Evolutionary conservation across 2,888 invertebrate genomes (phyloP), one percentile per base, ranked within the genome.

Genomic region (Itoplectis maculator): DNA sequence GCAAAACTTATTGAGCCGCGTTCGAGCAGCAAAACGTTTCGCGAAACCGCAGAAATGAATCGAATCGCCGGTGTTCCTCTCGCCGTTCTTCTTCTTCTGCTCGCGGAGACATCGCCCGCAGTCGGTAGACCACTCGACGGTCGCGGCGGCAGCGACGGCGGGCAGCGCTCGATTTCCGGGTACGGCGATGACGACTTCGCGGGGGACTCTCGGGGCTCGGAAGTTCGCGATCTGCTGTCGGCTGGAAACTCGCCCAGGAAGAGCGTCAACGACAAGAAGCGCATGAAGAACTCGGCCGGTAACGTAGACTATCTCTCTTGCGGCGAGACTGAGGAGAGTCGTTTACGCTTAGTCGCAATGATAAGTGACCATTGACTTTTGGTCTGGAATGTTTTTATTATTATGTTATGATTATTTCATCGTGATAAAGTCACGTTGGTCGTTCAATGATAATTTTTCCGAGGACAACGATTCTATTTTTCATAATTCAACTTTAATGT

Each of bases 211-310:
- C 66, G 70, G 11, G 65, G 47, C 13, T 80, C 56, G 15, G 89
- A 89, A 76, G 85, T 87, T 20, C 66, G 82, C 42, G 92, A 92
- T 68, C 87, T 91, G 2, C 73, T 88, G 5, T 75, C 78, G n/a
- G 87, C 84, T 11, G 86, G 88, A 42, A 89, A 84, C 70, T 77
- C 88, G 45, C 89, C 90, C 18, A 79, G 85, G 75, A 86, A 86
- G 79, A 82, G 40, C 6, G 63, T 86, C 11, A 51, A 83, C 37
- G 79, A 59, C 20, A 87, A 87, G 79, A 88, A 86, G 54, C 75
- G 11, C 49, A 72, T 68, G 84, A 83, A 83, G 65, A 87, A 87
- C 61, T 59, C 86, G 13, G 87, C 87, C 9, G 87, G 87, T 87
- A 81, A 81, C 56, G 11, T 11, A 59, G 59, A 8, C 37, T 15